Evolutionary conservation across 1,140 invertebrate genomes (phyloP), one percentile per base, ranked within the genome.

Genomic region (Mamestra configurata): DNA sequence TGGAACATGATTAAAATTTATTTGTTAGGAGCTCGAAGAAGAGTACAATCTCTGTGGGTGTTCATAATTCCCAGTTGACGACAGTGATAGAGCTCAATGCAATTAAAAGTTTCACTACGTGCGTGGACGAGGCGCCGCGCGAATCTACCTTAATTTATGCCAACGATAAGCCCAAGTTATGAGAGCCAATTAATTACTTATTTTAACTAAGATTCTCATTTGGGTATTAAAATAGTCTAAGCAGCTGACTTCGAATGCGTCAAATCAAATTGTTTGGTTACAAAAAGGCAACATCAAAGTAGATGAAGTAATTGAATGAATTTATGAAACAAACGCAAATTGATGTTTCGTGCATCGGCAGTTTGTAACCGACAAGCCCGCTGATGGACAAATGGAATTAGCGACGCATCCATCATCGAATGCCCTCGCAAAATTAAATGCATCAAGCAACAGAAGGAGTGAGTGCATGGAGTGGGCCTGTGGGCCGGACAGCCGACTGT

Each of bases 31-130:
- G 46, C 24, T 11, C 66, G 37, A 35, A 83, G 83, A 82, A 84
- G 81, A 79, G 66, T 72, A 79, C 57, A 82, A 82, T 83, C 80
- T 87, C 80, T 68, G 86, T 78, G 79, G 89, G 85, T 84, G 90
- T 89, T 93, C 88, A 89, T 87, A 92, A 90, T 86, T 90, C 86
- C 83, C 85, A 82, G 91, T 90, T 90, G 92, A 90, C 91, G 89
- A 90, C 92, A 89, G 87, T 93, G 92, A 94, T 93, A 92, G 92
- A 92, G 89, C 88, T 88, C 84, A 91, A 95, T 92, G 92, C 93
- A 95, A 95, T 95, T 95, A 95, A 95, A 95, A 95, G 92, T 95
- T 95, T 91, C 84, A 90, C 90, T 90, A 90, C 92, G 92, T 95
- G 93, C 92, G 93, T 93, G 92, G 91, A 90, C 91, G 90, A 89